phyloP scores from a whole-genome alignment of 2,888 invertebrate genomes.

The Drosophila kanekoi region DNA sequence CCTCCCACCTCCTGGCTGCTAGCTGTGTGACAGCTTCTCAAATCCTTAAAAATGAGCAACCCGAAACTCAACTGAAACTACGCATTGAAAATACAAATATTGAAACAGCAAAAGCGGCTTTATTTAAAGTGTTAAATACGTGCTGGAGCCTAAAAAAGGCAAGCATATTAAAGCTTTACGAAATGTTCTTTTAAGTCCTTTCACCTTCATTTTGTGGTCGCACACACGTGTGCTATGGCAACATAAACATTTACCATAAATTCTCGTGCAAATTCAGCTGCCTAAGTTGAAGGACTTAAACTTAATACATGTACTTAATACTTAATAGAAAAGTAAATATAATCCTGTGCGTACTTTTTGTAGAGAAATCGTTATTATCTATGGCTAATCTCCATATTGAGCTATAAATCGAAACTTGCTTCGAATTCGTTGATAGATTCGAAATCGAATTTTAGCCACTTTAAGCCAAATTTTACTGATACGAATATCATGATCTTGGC shows the following conservation, averaged over 20 bases:
- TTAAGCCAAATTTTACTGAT: neutral
- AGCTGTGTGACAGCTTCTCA: conserved; percentile 16
- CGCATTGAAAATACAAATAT: conserved; percentile 70
- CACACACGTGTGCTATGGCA: conserved; percentile 34
- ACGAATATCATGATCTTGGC: conserved; percentile 23
- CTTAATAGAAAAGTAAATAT: too few species aligned
- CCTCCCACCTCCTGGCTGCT: neutral
- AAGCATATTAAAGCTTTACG: conserved; percentile 11
- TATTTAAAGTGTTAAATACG: conserved; percentile 73
- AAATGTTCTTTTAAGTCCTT: conserved; percentile 31
- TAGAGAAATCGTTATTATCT: too few species aligned
- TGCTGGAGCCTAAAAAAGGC: conserved; percentile 49
- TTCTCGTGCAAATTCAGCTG: neutral
- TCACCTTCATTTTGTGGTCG: conserved; percentile 19
- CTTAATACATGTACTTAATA: neutral
- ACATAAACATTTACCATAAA: neutral
- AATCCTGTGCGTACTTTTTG: too few species aligned
- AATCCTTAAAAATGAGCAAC: conserved; percentile 41
- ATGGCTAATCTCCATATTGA: too few species aligned
- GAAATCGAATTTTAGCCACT: neutral
- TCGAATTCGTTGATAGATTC: neutral
- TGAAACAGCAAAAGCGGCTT: conserved; percentile 65
- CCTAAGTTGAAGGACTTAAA: conserved; percentile 9
- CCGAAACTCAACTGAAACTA: conserved; percentile 42
- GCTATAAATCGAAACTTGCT: too few species aligned